Evolutionary conservation across 1,140 invertebrate genomes (phyloP), one percentile per base, ranked within the genome.

Genomic region (Anagrus nilaparvatae): DNA sequence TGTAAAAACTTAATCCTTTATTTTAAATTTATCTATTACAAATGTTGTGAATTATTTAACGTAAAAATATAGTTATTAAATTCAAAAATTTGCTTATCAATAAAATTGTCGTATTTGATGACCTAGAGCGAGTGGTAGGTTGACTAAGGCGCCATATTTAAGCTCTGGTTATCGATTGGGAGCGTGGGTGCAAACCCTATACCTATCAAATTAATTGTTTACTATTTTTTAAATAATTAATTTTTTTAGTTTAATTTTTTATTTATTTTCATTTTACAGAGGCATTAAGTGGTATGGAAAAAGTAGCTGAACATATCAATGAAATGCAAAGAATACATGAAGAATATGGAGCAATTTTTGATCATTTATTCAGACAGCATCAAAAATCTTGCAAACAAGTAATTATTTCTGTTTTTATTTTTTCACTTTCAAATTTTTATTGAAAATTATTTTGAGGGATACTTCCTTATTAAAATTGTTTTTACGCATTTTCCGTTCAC

Each of bases 261-360:
- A 8, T 25, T 34, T 20, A 14, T 30, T 19, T 10, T n/a, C 3
- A 6, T 27, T 27, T 60, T 64, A 50, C 76, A 90, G 88, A 91
- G 74, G 87, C 89, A 42, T 72, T 93, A 19, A 87, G 89, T 60
- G 87, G 87, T 44, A 97, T 99, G 93, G 94, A 98, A 65, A 92
- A 95, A 65, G 93, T 97, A 38, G 95, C 94, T n/a, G 93, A 97
- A 70, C 95, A 98, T 66, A 97, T 99, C 53, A 99, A 98, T 67
- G 94, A 98, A 73, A 97, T 97, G 94, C 94, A 97, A 75, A 79
- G 94, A 72, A 96, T 98, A 58, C 94, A 97, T 65, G 94, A 99
- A 73, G 94, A 98, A 71, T 98, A 97, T 67, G 94, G 94, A 44
- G 87, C 89, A 49, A 95, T 97, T 63, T 97, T 98, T 70, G 91